Conservation (phyloP, 1,140 invertebrate species). For the Zelostemma sp. region DNA sequence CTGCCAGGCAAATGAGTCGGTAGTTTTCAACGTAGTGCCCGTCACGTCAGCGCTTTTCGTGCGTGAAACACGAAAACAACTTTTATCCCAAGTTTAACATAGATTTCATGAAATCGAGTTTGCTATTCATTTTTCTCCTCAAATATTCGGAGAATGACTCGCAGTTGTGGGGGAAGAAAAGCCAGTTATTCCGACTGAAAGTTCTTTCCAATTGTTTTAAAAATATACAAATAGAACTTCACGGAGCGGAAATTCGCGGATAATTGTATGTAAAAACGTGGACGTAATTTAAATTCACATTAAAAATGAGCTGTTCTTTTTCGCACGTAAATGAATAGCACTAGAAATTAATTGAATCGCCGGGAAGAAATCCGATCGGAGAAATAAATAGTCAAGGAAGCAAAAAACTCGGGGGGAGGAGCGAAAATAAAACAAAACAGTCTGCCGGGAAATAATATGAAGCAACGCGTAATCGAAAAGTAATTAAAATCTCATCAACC, state of each 20-base stretch:
- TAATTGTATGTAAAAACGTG: too few species aligned
- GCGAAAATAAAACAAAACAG: conserved; percentile 40
- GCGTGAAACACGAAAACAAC: neutral
- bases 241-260: too few species aligned
- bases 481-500: conserved; percentile 59
- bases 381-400: neutral
- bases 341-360: neutral
- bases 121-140: neutral
- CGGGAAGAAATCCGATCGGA: neutral
- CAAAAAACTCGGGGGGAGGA: neutral
- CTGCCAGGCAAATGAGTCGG: conserved; percentile 10
- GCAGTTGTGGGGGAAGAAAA: too few species aligned
- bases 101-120: neutral
- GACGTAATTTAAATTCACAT: too few species aligned
- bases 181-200: too few species aligned
- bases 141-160: neutral
- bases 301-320: too few species aligned
- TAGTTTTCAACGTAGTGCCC: neutral
- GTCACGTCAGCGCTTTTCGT: neutral
- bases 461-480: conserved; percentile 53
- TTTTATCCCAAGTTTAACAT: neutral
- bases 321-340: too few species aligned
- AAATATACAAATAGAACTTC: too few species aligned
- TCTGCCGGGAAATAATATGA: conserved; percentile 47
- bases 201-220: too few species aligned